phyloP scores from a whole-genome alignment of 2,113 vertebrate species.

The Anhinga rufa region DNA sequence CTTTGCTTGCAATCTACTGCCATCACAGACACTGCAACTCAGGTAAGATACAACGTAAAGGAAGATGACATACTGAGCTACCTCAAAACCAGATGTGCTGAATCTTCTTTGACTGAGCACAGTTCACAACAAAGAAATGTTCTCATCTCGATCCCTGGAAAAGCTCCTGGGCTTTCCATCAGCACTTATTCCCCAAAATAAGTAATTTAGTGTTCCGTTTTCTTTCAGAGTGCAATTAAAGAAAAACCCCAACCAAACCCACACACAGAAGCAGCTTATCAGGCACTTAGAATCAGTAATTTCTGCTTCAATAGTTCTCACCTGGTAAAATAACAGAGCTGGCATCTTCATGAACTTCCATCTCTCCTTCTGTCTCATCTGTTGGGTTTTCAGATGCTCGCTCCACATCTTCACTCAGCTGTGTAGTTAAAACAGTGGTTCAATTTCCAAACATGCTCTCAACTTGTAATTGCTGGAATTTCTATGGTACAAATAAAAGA shows the following conservation, averaged over 20 bases:
- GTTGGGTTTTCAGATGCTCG: slow-evolving; percentile 48
- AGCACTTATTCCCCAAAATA: not conserved
- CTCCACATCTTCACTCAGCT: slow-evolving; percentile 83
- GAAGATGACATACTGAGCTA: not conserved
- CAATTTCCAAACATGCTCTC: slow-evolving; percentile 55
- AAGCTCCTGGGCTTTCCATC: not conserved
- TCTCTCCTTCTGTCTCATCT: slow-evolving; percentile 62
- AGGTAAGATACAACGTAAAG: not conserved
- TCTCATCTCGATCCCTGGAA: not conserved
- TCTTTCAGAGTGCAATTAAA: not conserved
- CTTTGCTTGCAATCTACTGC: not conserved
- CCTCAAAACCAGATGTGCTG: not conserved
- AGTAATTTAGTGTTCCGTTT: not conserved
- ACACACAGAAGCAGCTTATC: not conserved
- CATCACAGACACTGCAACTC: not conserved
- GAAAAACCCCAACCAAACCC: not conserved
- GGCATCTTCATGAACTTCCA: slow-evolving; percentile 58
- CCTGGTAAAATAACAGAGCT: slow-evolving; percentile 73
- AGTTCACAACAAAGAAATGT: not conserved
- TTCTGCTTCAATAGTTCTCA: slow-evolving; percentile 32
- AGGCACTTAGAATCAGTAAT: not conserved
- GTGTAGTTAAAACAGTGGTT: slow-evolving; percentile 56
- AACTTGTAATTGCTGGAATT: slow-evolving; percentile 39
- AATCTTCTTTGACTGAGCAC: not conserved
- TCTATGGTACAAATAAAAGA: slow-evolving; percentile 53